Percentiles rank a stretch among this genome's conserved stretches.
Conservation (phyloP, 2,888 invertebrate genomes). For the Polyploca ridens region DNA sequence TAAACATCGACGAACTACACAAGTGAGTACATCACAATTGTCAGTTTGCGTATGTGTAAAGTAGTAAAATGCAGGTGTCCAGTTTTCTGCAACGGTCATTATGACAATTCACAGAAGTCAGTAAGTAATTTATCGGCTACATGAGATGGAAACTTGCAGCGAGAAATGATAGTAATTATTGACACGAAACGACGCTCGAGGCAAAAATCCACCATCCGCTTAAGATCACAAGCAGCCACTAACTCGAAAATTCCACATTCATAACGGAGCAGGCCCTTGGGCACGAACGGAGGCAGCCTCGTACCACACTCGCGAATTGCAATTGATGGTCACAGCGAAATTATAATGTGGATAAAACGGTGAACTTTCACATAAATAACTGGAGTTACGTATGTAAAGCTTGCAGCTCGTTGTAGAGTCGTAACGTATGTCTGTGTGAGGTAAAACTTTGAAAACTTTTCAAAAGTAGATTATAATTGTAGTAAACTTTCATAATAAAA, state of each 20-base stretch:
- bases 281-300: conserved; percentile 56
- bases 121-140: conserved; percentile 68
- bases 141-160: conserved; percentile 68
- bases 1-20: conserved; percentile 30
- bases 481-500: too few relatives aligned
- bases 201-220: conserved; percentile 60
- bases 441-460: too few relatives aligned
- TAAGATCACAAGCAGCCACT: conserved; percentile 75
- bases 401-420: too few relatives aligned
- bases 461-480: too few relatives aligned
- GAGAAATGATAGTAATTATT: conserved; percentile 81
- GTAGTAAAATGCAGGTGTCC: conserved; percentile 59
- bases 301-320: conserved; percentile 56
- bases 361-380: conserved; percentile 42
- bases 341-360: conserved; percentile 52
- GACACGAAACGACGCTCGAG: conserved; percentile 73
- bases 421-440: too few relatives aligned
- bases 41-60: conserved; percentile 46
- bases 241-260: conserved; percentile 79
- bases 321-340: conserved; percentile 59
- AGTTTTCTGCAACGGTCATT: conserved; percentile 68
- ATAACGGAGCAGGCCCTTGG: conserved; percentile 72
- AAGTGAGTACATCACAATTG: conserved; percentile 29
- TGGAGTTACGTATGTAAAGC: conserved; percentile 14
- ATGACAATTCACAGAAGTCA: conserved; percentile 77